A percentile compares a stretch with the other conserved stretches of the same genome.
These are phyloP conservation scores for Axinella damicornis DNA, from an alignment of 37 sponge, comb jelly and placozoan species.

Conservation along the genomic window DNA sequence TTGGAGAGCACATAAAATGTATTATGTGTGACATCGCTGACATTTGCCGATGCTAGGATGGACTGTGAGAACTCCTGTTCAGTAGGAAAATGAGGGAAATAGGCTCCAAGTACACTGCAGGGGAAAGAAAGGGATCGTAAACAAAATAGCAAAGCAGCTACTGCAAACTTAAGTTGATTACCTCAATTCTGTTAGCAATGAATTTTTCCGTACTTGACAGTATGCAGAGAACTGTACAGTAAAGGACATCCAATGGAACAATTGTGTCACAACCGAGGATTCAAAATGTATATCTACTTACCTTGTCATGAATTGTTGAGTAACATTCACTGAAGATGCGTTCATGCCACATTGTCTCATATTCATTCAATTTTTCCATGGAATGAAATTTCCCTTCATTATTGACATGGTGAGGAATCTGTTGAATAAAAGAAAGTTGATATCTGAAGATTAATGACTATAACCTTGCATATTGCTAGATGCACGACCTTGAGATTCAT, in stretches of 20 bases:
- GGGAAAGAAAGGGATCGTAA: not conserved
- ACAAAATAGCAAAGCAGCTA: too few relatives aligned
- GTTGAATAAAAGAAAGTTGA: too few relatives aligned
- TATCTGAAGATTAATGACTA: too few relatives aligned
- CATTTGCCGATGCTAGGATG: not conserved
- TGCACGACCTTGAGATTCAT: too few relatives aligned
- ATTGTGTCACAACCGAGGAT: too few relatives aligned
- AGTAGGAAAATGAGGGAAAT: constrained; percentile 2
- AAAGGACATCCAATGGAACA: too few relatives aligned
- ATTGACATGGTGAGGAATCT: not conserved
- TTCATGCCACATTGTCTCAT: constrained; percentile 38
- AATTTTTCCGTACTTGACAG: too few relatives aligned
- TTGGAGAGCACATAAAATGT: constrained; percentile 18
- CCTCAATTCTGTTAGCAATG: too few relatives aligned
- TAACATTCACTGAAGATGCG: constrained; percentile 15
- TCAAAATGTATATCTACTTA: not conserved
- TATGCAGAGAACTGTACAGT: too few relatives aligned
- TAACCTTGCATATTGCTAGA: not conserved
- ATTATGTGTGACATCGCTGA: not conserved
- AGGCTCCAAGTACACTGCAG: constrained; percentile 25
- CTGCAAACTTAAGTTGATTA: too few relatives aligned
- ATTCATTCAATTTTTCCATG: constrained; percentile 1
- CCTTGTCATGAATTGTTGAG: not conserved
- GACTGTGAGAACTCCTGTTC: not conserved
- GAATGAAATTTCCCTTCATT: not conserved